Evolutionary conservation across 2,797 vertebrate genomes (phyloP).

Genomic region (Spatula versicolor): DNA sequence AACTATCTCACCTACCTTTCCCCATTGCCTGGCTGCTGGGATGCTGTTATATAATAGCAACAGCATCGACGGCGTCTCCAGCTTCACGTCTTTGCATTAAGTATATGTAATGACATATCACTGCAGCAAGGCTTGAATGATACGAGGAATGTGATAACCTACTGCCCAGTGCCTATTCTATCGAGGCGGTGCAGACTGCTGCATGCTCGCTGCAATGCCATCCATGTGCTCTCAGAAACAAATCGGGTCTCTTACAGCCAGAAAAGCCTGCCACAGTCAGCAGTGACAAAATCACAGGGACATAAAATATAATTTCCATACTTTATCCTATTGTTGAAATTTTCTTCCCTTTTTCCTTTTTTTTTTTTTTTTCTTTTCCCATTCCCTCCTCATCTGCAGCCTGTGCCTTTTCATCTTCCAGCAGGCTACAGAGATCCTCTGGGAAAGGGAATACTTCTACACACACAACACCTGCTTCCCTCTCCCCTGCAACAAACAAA

Average conservation of each 20-base stretch:
- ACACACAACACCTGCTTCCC: conserved; percentile 2
- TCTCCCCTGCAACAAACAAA: conserved; percentile 31
- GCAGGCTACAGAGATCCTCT: neutral
- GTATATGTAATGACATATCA: neutral
- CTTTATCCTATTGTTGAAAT: neutral
- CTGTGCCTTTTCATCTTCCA: conserved; percentile 49
- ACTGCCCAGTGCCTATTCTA: neutral
- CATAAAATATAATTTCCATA: neutral
- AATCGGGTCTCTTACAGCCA: neutral
- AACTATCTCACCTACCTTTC: neutral
- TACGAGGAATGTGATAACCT: neutral
- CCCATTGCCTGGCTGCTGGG: neutral
- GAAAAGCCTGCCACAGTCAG: neutral
- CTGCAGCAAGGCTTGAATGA: neutral
- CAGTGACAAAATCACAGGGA: neutral
- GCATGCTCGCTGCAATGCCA: neutral
- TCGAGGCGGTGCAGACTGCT: neutral
- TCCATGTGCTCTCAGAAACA: neutral
- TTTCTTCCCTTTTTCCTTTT: neutral
- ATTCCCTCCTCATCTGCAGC: neutral
- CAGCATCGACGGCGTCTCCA: neutral
- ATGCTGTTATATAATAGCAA: neutral
- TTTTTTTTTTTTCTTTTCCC: neutral
- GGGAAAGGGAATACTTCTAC: conserved; percentile 27
- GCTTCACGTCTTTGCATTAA: neutral